Evolutionary conservation across 2,113 vertebrate genomes (phyloP), one percentile per base, ranked within the genome.

Genomic region (Eulacestoma nigropectus): DNA sequence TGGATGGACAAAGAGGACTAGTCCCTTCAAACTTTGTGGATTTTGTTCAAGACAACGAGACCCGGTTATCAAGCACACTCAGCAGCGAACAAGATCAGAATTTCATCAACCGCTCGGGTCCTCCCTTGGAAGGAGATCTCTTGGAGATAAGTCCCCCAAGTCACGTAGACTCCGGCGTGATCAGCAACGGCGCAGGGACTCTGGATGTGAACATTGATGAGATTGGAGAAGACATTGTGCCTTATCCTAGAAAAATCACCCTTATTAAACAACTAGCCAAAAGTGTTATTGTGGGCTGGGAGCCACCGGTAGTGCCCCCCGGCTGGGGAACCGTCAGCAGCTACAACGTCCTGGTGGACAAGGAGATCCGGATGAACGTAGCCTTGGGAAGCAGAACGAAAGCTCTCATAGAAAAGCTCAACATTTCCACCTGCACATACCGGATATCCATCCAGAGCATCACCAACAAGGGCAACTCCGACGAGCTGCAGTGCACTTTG

Each of bases 1-100:
- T 99, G 93, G 99, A 99, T 16, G 99, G 99, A 47, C 99, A 99
- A 89, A 97, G 99, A 97, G 99, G 99, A 20, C 97, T 99, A 4
- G 99, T 99, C 87, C 99, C 99, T 39, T 99, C 99, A 77, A 99
- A 99, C 98, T 99, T 99, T 59, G 99, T 99, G 97, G 99, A 99
- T 88, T 99, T 99, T 91, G 96, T 99, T 46, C 98, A 99, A 94
- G 99, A 99, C 84, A 98, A 97, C 4, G 99, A 99, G 91, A 96
- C 90, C 5, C 97, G 89, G 94, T 70, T 93, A 62, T 97, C 97
- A 15, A 97, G 93, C 93, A 96, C 94, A 15, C 97, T 98, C 98
- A 94, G 97, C 94, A 98, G 97, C 27, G 99, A 99, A 69, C 98
- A 98, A 81, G 98, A 98, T 50, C 98, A 98, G 98, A 99, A 99